Conservation (phyloP, 2,797 vertebrate species). For the Linurgus olivaceus region DNA sequence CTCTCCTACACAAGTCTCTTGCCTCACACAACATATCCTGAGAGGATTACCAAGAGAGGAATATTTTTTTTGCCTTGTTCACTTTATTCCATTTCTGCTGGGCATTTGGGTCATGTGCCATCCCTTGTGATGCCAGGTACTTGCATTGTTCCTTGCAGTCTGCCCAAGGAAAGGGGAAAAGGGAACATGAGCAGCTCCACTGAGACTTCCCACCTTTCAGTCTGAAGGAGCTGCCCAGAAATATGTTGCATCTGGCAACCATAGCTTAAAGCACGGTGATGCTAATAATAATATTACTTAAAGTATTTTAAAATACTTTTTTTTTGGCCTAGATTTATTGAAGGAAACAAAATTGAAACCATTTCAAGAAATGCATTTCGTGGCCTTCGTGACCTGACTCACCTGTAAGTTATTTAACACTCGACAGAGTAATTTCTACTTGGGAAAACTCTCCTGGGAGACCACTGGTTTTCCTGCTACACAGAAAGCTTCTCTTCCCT, state of each 20-base stretch:
- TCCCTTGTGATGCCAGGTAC: not conserved
- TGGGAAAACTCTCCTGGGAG: not conserved
- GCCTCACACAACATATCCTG: not conserved
- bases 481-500: not conserved
- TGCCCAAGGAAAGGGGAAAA: not conserved
- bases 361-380: constrained; percentile 92
- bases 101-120: rapidly evolving
- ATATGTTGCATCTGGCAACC: not conserved
- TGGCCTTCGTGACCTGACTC: constrained; percentile 94
- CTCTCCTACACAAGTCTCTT: not conserved
- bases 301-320: not conserved
- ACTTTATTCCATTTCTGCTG: not conserved
- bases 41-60: not conserved
- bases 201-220: not conserved
- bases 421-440: not conserved
- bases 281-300: not conserved
- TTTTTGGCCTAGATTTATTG: constrained; percentile 86
- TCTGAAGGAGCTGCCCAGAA: not conserved
- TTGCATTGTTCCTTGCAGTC: not conserved
- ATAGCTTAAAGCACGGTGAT: not conserved
- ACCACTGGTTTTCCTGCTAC: not conserved
- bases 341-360: constrained; percentile 95
- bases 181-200: not conserved
- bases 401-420: constrained; percentile 85
- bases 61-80: not conserved